Percentiles rank a stretch among this genome's conserved stretches.
Evolutionary conservation across 2,113 vertebrate species (phyloP).

Genomic region (Capra hircus): DNA sequence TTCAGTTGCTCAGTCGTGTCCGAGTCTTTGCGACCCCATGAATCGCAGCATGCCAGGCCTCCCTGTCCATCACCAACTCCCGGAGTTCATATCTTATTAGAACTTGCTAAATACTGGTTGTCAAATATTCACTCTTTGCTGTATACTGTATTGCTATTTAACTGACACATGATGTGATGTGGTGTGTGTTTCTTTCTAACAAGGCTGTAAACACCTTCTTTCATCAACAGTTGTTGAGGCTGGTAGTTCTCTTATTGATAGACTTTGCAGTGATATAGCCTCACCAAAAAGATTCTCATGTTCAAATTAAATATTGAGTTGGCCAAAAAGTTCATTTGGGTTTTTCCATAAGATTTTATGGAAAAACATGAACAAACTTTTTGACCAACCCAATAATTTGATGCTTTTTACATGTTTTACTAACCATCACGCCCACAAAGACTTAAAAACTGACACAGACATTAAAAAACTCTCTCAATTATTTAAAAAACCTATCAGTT

Average conservation of each 20-base stretch:
- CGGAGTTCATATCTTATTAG: background rate
- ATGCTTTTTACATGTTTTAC: background rate
- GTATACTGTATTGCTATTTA: background rate
- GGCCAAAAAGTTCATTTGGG: background rate
- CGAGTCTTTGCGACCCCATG: rapidly evolving
- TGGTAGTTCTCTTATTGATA: background rate
- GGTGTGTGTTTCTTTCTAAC: background rate
- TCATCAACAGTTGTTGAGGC: background rate
- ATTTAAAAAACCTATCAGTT: background rate
- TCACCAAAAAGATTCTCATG: background rate
- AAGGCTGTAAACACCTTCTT: background rate
- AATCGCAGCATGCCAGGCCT: background rate
- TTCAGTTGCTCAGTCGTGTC: background rate
- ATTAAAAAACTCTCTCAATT: background rate
- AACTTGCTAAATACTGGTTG: background rate
- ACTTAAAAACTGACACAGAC: background rate
- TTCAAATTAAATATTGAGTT: background rate
- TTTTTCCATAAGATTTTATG: background rate
- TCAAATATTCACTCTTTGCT: background rate
- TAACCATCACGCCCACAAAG: background rate
- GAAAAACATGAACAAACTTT: background rate
- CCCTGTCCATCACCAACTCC: background rate
- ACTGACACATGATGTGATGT: background rate
- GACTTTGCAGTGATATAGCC: background rate
- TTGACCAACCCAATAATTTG: background rate